Conservation (phyloP, 2,888 invertebrate genomes). For the Chalcis sispes region DNA sequence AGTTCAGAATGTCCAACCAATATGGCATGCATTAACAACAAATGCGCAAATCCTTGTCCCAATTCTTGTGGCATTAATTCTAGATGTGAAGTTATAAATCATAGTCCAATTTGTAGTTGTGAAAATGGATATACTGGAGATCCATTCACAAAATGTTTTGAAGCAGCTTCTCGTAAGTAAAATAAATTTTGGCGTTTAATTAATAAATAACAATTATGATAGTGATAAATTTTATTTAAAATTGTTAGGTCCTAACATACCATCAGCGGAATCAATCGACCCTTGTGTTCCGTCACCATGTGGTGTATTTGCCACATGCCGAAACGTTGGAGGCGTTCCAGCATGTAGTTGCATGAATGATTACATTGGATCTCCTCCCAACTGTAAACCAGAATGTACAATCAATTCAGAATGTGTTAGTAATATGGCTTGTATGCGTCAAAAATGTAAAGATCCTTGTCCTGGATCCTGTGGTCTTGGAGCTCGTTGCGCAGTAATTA, state of each 20-base stretch:
- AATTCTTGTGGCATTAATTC: slow-evolving; percentile 76
- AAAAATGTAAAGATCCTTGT: slow-evolving; percentile 86
- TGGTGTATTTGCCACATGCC: slow-evolving; percentile 81
- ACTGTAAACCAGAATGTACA: slow-evolving; percentile 88
- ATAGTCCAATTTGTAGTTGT: slow-evolving; percentile 81
- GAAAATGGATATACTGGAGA: slow-evolving; percentile 79
- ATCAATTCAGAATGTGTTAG: slow-evolving; percentile 86
- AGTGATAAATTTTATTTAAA: background rate
- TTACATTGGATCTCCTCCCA: slow-evolving; percentile 82
- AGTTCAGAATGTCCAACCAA: slow-evolving; percentile 79
- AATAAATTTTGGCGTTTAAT: background rate
- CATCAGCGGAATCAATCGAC: slow-evolving; percentile 56
- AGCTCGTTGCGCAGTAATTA: slow-evolving; percentile 76
- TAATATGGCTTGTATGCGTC: slow-evolving; percentile 83
- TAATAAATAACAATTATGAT: no score
- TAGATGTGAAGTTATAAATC: slow-evolving; percentile 78
- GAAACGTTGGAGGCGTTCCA: slow-evolving; percentile 76
- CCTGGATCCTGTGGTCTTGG: slow-evolving; percentile 81
- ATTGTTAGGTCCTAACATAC: background rate
- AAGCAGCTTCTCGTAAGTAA: slow-evolving; percentile 39
- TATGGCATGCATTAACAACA: slow-evolving; percentile 77
- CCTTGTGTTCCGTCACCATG: slow-evolving; percentile 83
- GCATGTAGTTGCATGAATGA: slow-evolving; percentile 80
- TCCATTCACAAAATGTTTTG: slow-evolving; percentile 78
- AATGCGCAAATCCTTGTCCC: slow-evolving; percentile 75